These are phyloP conservation scores for Nematostella vectensis DNA, from an alignment of 92 coral and sea anemone genomes.

Conservation along the genomic window DNA sequence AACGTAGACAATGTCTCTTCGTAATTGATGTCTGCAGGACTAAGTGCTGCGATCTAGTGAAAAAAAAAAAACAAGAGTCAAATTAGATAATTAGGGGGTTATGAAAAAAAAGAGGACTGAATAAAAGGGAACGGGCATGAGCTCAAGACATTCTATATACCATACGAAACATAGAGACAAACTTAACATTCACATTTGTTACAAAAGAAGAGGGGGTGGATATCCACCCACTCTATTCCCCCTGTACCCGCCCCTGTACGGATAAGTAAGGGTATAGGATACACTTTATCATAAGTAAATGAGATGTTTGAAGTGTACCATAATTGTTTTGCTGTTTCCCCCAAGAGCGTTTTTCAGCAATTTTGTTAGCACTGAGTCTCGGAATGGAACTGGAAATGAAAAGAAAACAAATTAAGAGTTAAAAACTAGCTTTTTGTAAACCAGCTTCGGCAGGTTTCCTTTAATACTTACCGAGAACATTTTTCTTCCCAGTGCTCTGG, in stretches of 20 bases:
- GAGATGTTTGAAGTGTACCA: too few species aligned
- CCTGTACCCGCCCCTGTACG: too few species aligned
- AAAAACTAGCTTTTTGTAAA: too few species aligned
- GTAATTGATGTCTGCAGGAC: slow-evolving; percentile 90
- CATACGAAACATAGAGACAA: too few species aligned
- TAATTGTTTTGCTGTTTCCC: slow-evolving; percentile 91
- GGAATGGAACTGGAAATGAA: slow-evolving; percentile 61
- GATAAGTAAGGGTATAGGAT: too few species aligned
- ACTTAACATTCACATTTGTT: too few species aligned
- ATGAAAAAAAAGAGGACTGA: neutral
- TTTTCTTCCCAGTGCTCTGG: slow-evolving; percentile 74
- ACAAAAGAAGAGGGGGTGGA: too few species aligned
- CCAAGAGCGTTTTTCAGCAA: slow-evolving; percentile 92
- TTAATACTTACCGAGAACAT: slow-evolving; percentile 44
- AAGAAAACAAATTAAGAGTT: neutral
- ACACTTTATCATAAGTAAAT: too few species aligned
- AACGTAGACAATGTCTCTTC: slow-evolving; percentile 88
- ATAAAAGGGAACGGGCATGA: neutral
- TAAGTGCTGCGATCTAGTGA: slow-evolving; percentile 87
- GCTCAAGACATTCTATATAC: neutral
- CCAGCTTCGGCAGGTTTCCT: too few species aligned
- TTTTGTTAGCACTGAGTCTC: slow-evolving; percentile 87
- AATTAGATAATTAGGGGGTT: too few species aligned
- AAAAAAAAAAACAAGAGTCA: neutral
- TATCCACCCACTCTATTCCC: too few species aligned